Evolutionary conservation across 2,113 vertebrate species (phyloP).

Genomic region (Saguinus imperator): DNA sequence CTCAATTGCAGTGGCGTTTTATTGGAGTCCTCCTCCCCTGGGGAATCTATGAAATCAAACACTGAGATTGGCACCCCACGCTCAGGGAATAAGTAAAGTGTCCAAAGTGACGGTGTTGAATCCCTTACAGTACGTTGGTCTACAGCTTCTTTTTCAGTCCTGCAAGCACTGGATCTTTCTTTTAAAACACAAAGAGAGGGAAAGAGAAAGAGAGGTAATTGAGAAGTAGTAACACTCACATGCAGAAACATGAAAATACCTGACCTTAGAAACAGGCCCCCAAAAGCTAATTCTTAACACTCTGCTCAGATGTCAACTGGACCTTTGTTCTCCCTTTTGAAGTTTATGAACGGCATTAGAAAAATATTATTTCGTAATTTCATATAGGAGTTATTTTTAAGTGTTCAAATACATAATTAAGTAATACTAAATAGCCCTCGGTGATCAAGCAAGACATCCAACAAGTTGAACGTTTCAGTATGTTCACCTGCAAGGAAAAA

Average conservation of each 20-base stretch:
- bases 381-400: constrained; percentile 46
- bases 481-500: background rate
- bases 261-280: constrained; percentile 40
- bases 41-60: constrained; percentile 68
- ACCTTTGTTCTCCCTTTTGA: constrained; percentile 66
- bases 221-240: constrained; percentile 51
- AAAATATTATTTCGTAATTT: constrained; percentile 67
- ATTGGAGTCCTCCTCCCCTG: constrained; percentile 46
- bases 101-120: constrained; percentile 68
- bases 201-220: constrained; percentile 44
- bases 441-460: constrained; percentile 30
- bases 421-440: constrained; percentile 28
- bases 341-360: constrained; percentile 48
- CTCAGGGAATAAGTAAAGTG: constrained; percentile 57
- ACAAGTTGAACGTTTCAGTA: constrained; percentile 37
- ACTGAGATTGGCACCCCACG: constrained; percentile 62
- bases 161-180: constrained; percentile 51
- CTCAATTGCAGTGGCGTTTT: constrained; percentile 71
- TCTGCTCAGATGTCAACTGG: constrained; percentile 43
- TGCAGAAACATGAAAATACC: constrained; percentile 45
- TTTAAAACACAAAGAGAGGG: constrained; percentile 54
- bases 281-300: constrained; percentile 49
- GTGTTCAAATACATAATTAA: constrained; percentile 57
- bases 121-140: constrained; percentile 45
- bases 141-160: constrained; percentile 61